These are phyloP conservation scores for Parazoanthus swiftii DNA, from an alignment of 92 coral and sea anemone species.

Conservation along the genomic window DNA sequence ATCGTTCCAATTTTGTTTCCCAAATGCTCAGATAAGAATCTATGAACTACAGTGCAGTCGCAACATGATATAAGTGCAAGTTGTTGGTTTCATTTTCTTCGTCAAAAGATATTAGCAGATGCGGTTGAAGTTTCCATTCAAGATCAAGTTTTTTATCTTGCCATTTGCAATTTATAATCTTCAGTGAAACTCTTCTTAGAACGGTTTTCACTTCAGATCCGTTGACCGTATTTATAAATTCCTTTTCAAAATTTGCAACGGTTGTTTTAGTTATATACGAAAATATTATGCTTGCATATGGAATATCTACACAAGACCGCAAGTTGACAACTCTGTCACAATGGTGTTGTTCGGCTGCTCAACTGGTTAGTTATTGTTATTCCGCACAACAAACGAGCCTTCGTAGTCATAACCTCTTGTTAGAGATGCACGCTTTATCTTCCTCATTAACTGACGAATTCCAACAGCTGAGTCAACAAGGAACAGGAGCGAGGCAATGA, in stretches of 20 bases:
- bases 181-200: too few species aligned
- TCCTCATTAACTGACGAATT: neutral
- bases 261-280: neutral
- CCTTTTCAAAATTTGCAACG: neutral
- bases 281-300: neutral
- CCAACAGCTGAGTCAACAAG: neutral
- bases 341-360: neutral
- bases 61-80: too few species aligned
- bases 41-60: too few species aligned
- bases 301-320: neutral
- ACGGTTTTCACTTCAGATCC: too few species aligned
- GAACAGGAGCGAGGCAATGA: slow-evolving; percentile 2
- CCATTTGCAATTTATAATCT: too few species aligned
- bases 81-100: too few species aligned
- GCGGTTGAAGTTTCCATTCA: too few species aligned
- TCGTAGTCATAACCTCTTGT: neutral
- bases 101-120: too few species aligned
- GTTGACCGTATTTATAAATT: too few species aligned
- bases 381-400: neutral
- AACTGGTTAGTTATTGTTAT: neutral
- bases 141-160: too few species aligned
- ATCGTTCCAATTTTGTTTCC: too few species aligned
- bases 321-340: neutral
- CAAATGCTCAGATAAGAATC: too few species aligned
- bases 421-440: neutral